These are phyloP conservation scores for Pachypsylla venusta DNA, from an alignment of 1,140 invertebrate genomes.

Conservation along the genomic window DNA sequence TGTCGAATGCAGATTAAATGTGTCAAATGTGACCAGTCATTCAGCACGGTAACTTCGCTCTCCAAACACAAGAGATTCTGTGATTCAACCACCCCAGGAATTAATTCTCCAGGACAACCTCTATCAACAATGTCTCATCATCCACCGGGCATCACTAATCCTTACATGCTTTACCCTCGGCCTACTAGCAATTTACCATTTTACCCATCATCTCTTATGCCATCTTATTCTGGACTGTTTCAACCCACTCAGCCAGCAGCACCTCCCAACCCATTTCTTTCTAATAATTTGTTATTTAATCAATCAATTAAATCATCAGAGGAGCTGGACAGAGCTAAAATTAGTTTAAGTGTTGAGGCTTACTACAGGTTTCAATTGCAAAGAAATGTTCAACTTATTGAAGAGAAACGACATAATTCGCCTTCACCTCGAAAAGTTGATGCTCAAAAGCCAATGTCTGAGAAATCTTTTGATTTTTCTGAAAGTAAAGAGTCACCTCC, in stretches of 20 bases:
- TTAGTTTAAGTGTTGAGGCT: constrained; percentile 6
- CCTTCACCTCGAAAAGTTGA: background rate
- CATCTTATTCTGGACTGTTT: constrained; percentile 43
- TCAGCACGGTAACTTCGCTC: constrained; percentile 70
- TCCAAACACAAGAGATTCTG: constrained; percentile 74
- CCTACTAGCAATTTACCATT: constrained; percentile 37
- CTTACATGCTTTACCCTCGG: constrained; percentile 49
- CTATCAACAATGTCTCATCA: constrained; percentile 28
- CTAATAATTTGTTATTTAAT: constrained; percentile 39
- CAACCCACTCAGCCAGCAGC: constrained; percentile 30
- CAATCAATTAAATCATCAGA: constrained; percentile 16
- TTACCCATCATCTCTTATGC: constrained; percentile 41
- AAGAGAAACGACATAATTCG: background rate
- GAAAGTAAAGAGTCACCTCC: constrained; percentile 43
- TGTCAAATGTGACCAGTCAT: constrained; percentile 78
- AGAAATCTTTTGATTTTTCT: constrained; percentile 28
- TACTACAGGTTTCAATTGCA: constrained; percentile 11
- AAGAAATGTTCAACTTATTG: background rate
- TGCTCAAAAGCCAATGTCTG: constrained; percentile 23
- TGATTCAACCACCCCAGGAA: constrained; percentile 39
- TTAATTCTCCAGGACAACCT: constrained; percentile 11
- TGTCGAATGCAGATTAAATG: constrained; percentile 81
- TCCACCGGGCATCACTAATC: constrained; percentile 39
- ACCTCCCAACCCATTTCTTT: constrained; percentile 34
- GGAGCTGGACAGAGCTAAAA: background rate